Base-by-base conservation (phyloP, 2,113 vertebrate genomes). In the Ctenodactylus gundi region DNA sequence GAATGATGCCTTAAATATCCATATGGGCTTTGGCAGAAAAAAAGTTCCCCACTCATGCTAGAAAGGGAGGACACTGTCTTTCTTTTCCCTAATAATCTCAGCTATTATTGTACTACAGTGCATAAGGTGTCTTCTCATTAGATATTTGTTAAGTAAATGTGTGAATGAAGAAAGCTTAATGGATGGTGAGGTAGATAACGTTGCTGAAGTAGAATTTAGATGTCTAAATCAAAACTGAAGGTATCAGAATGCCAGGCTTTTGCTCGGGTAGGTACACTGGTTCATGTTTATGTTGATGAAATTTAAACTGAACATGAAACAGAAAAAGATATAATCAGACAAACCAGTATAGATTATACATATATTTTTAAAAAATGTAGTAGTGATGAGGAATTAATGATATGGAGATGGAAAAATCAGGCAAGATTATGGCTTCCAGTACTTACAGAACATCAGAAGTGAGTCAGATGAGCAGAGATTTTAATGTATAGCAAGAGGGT, bases 241-340 rank as follows among this genome's bases (percentile, higher is more conserved):
- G 77, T 13, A 2, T 2, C 6, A 85, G 57, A 65, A 80, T 51
- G 53, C 51, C 81, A 18, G 17, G 3, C 6, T 88, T 89, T 82
- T n/a, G 21, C 21, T n/a, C 78, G 55, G 4, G 11, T 75, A 51
- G 62, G 1, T 18, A 53, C 41, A 80, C n/a, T 7, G 46, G 4
- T 49, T 88, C 60, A 83, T 65, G 85, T 86, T 78, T 83, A 64
- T 73, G 29, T 78, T 64, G 44, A 18, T 97, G 75, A 44, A 9
- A 62, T 68, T 70, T 93, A 81, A 90, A 44, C 8, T 60, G 64
- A 68, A 94, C 70, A 39, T 58, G 31, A 90, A 88, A 4, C 9
- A 76, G 21, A 82, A 85, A 13, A 65, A 46, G n/a, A 46, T 1
- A 76, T 62, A 44, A 80, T 77, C 29, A 88, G 6, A 88, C 34